Base-by-base conservation (phyloP, 2,113 vertebrate species). In the Onychostruthus taczanowskii region DNA sequence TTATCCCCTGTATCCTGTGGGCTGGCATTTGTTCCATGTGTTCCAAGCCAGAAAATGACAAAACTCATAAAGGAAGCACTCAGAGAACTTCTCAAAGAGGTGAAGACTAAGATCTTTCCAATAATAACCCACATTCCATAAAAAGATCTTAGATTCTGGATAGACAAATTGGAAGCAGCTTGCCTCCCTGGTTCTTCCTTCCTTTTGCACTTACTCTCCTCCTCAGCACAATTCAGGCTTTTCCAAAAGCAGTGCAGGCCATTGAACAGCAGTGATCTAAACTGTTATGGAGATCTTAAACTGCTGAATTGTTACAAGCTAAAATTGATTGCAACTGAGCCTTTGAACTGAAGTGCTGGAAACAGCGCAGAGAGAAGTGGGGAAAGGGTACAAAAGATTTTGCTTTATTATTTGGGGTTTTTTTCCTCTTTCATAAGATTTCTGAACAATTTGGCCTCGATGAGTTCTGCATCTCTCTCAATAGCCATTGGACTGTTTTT, bases 321-420 rank as follows among this genome's bases (percentile, higher is more conserved):
- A 50, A 87, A 94, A 96, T 91, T 97, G 95, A 97, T 97, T 95
- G 91, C 91, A 69, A 89, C 63, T 30, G 64, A 97, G 94, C 50
- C 87, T 31, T 64, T 77, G 95, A 93, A 87, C 81, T 67, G 84
- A 69, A 67, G 64, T 67, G 83, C 24, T 80, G 85, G 85, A 68
- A 93, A 78, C 46, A 81, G 68, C 41, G 31, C 1, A 39, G 59
- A 46, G 41, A 63, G 56, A 84, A 82, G 52, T 31, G 21, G 44
- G 24, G 85, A 92, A 76, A 94, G 11, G 23, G 21, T 86, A 78
- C 0, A 11, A 75, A 84, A 78, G 76, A 68, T 78, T 72, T 90
- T 77, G 52, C 16, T 75, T 83, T 73, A n/a, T 59, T 63, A 26
- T 82, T 69, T 69, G 12, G 28, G 10, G 2, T 75, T 28, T 37